Conservation (phyloP, 2,888 invertebrate genomes). For the Lomographa bimaculata region DNA sequence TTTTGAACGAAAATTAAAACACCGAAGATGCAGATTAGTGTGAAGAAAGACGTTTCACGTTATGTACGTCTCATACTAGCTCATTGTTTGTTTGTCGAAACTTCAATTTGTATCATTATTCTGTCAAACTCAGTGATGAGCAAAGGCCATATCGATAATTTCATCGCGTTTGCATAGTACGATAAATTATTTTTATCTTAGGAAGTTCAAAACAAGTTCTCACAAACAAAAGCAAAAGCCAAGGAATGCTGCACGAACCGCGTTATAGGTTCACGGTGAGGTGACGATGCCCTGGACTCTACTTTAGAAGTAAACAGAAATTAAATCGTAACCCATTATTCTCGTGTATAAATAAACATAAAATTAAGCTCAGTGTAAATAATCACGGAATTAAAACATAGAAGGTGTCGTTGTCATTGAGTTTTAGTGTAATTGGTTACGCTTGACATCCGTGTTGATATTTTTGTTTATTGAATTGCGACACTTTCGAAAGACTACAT, state of each 20-base stretch:
- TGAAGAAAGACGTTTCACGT: constrained; percentile 25
- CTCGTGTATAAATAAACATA: constrained; percentile 7
- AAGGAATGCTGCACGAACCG: constrained; percentile 28
- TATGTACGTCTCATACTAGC: constrained; percentile 29
- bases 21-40: constrained; percentile 27
- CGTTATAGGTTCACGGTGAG: constrained; percentile 1
- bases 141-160: too few relatives aligned
- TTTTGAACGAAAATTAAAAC: constrained; percentile 45
- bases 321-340: constrained; percentile 23
- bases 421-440: constrained; percentile 24
- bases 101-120: constrained; percentile 17
- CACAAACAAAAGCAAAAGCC: constrained; percentile 38
- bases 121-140: constrained; percentile 6
- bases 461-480: constrained; percentile 10
- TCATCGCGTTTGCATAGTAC: too few relatives aligned
- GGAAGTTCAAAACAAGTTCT: constrained; percentile 12
- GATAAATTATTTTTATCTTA: neutral
- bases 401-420: constrained; percentile 27
- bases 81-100: constrained; percentile 32
- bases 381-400: constrained; percentile 26
- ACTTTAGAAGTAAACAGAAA: constrained; percentile 17
- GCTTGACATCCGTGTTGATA: constrained; percentile 23
- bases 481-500: constrained; percentile 6
- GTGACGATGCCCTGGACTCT: constrained; percentile 4
- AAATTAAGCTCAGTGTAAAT: too few relatives aligned